phyloP scores from a whole-genome alignment of 92 coral and sea anemone genomes.

The Anthopleura xanthogrammica region DNA sequence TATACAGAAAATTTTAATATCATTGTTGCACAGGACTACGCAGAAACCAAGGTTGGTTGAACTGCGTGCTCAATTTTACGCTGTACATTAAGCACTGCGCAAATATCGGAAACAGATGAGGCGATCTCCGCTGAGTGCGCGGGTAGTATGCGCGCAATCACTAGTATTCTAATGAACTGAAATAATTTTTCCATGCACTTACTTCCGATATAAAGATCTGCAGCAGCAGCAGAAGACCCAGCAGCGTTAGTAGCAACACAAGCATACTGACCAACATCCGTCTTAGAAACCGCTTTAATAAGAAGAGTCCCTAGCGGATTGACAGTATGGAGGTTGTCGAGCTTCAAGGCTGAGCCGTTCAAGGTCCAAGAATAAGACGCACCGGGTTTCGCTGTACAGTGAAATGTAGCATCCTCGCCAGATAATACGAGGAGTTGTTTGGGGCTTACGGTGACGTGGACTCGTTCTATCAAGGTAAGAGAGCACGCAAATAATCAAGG shows the following conservation, averaged over 20 bases:
- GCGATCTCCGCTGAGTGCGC: too few relatives aligned
- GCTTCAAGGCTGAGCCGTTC: conserved; percentile 54
- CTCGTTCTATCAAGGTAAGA: conserved; percentile 25
- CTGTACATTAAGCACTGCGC: too few relatives aligned
- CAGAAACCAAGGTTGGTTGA: too few relatives aligned
- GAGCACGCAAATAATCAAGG: neutral
- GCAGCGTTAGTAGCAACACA: conserved; percentile 80
- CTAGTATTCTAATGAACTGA: neutral
- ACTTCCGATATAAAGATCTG: conserved; percentile 66
- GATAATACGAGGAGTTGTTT: conserved; percentile 41
- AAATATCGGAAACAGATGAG: too few relatives aligned
- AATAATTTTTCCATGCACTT: neutral
- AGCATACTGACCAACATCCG: conserved; percentile 72
- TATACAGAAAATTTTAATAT: too few relatives aligned
- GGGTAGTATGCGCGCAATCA: too few relatives aligned
- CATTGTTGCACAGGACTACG: too few relatives aligned
- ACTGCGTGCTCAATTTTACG: too few relatives aligned
- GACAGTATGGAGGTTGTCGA: conserved; percentile 60
- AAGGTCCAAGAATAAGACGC: conserved; percentile 67
- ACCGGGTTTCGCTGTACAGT: conserved; percentile 60
- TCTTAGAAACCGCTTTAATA: conserved; percentile 46
- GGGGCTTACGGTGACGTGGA: conserved; percentile 57
- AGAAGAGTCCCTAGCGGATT: conserved; percentile 74
- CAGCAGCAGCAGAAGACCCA: conserved; percentile 55
- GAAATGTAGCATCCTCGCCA: conserved; percentile 53